These are phyloP conservation scores for Eurois occulta DNA, from an alignment of 2,888 invertebrate genomes.

Conservation along the genomic window DNA sequence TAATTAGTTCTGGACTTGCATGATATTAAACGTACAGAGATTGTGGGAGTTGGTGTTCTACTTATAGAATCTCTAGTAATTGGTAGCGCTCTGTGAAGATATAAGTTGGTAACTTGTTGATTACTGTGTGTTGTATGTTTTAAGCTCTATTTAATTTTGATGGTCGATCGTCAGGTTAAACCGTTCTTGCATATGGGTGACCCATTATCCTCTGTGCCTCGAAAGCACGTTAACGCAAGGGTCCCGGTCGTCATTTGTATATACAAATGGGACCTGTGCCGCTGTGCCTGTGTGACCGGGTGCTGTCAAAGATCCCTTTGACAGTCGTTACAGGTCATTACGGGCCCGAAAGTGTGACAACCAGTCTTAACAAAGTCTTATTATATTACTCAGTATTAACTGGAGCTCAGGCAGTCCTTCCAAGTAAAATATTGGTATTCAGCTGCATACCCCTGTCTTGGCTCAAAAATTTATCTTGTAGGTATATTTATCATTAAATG, in stretches of 20 bases:
- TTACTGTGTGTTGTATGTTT: background rate
- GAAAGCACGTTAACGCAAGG: background rate
- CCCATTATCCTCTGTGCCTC: background rate
- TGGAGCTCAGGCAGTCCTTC: background rate
- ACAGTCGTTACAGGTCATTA: background rate
- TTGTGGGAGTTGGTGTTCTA: constrained; percentile 17
- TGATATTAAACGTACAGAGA: constrained; percentile 48
- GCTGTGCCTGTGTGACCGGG: too few species aligned
- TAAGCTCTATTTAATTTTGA: background rate
- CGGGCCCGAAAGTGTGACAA: background rate
- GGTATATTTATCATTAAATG: background rate
- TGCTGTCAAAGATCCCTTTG: background rate
- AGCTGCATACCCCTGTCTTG: too few species aligned
- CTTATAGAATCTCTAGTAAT: constrained; percentile 6
- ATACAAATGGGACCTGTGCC: too few species aligned
- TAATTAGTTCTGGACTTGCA: constrained; percentile 58
- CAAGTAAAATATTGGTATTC: background rate
- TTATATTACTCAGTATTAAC: too few species aligned
- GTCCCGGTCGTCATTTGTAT: background rate
- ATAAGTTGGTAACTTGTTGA: constrained; percentile 9
- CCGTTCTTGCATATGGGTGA: background rate
- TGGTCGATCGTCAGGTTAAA: background rate
- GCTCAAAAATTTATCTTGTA: too few species aligned
- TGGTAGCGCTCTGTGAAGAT: constrained; percentile 11
- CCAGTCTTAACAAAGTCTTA: too few species aligned